Percentiles rank a stretch among this genome's conserved stretches.
Evolutionary conservation across 2,888 invertebrate species (phyloP).

Genomic region (Teinopalpus imperialis): DNA sequence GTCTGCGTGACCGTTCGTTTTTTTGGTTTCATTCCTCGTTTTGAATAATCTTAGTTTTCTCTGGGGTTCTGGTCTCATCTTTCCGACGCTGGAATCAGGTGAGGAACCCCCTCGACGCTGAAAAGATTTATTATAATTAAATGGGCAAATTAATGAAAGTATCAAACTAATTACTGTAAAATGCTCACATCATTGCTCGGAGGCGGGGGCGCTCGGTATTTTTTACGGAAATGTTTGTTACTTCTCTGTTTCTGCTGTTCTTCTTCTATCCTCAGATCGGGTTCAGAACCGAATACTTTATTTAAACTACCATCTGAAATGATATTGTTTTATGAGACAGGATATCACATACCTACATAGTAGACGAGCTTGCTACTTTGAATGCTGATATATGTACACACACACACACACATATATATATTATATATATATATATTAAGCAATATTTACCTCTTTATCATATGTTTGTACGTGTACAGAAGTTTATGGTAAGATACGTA

Average conservation of each 20-base stretch:
- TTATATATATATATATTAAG: too few species aligned
- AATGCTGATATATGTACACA: too few species aligned
- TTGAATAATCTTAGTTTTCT: conserved; percentile 86
- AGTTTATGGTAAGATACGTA: too few species aligned
- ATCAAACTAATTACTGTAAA: conserved; percentile 22
- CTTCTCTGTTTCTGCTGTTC: conserved; percentile 54
- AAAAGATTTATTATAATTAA: conserved; percentile 21
- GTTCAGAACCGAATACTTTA: conserved; percentile 88
- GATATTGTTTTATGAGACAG: background rate
- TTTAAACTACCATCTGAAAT: conserved; percentile 56
- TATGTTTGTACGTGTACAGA: too few species aligned
- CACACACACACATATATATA: too few species aligned
- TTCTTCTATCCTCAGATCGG: conserved; percentile 83
- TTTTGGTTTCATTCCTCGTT: conserved; percentile 87
- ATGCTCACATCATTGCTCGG: conserved; percentile 64
- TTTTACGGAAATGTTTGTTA: conserved; percentile 85
- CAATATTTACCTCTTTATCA: too few species aligned
- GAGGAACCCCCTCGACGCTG: conserved; percentile 79
- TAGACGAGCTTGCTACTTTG: too few species aligned
- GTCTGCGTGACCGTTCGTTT: conserved; percentile 62
- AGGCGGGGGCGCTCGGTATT: conserved; percentile 89
- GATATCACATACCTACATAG: too few species aligned
- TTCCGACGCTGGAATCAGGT: conserved; percentile 82
- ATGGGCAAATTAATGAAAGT: background rate
- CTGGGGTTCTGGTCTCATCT: conserved; percentile 71